A percentile compares a stretch with the other conserved stretches of the same genome.
phyloP scores from a whole-genome alignment of 2,113 vertebrate species.

The Psephotus haematonotus region DNA sequence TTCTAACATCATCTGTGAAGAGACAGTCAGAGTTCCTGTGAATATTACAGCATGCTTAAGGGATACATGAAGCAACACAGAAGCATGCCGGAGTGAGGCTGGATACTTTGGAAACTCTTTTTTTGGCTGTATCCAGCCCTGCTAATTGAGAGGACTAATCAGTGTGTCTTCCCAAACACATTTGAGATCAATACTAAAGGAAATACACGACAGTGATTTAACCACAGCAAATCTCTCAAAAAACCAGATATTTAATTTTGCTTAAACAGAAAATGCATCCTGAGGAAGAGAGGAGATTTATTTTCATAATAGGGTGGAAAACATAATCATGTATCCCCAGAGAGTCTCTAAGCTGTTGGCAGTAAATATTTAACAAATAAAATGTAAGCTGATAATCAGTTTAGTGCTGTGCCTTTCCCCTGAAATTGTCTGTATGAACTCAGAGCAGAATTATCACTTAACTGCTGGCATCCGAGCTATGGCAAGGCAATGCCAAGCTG shows the following conservation, averaged over 20 bases:
- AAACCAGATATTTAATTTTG: not conserved
- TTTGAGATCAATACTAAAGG: not conserved
- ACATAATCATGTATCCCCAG: not conserved
- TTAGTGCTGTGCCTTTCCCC: not conserved
- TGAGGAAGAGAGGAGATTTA: not conserved
- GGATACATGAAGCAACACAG: not conserved
- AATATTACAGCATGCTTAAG: not conserved
- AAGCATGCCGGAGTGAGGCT: not conserved
- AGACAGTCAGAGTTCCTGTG: not conserved
- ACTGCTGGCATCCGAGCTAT: fast-evolving
- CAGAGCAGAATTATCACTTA: not conserved
- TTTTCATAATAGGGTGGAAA: constrained; percentile 1
- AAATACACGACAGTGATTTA: not conserved
- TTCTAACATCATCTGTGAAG: not conserved
- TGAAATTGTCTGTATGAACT: not conserved
- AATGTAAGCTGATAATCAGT: not conserved
- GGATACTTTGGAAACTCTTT: not conserved
- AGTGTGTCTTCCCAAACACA: not conserved
- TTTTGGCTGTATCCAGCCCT: not conserved
- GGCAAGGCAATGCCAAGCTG: not conserved
- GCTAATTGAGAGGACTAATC: not conserved
- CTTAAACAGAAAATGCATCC: not conserved
- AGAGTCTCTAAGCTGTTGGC: not conserved
- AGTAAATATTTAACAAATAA: not conserved
- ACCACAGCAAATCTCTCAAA: not conserved